Evolutionary conservation across 2,797 vertebrate genomes (phyloP), one percentile per base, ranked within the genome.

Genomic region (Aythya fuligula): DNA sequence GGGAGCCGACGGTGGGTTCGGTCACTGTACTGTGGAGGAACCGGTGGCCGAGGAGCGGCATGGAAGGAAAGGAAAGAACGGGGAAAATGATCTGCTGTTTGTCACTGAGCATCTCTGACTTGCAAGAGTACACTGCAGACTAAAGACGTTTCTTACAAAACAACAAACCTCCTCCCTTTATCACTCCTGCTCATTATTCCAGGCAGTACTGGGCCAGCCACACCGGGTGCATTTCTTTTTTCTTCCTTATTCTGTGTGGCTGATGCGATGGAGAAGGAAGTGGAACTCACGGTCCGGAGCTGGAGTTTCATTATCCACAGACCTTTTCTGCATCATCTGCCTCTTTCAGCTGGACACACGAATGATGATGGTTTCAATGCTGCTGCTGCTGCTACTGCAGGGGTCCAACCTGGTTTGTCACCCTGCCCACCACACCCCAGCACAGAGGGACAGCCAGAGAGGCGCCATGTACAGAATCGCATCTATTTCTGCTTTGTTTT

Each of bases 401-500:
- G 85, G 85, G 61, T 82, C 57, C 78, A 3, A 8, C 72, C 72
- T 82, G 87, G 60, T 85, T 62, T 72, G 56, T 41, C 58, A 71
- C 56, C 88, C 89, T 87, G 75, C 88, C 90, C 76, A 87, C 72
- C 69, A 74, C 54, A 79, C 17, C 78, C 70, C 30, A 64, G 79
- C 71, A 15, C 41, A 4, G 83, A 96, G 70, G 77, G 90, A 96
- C 88, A 94, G 65, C 84, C 70, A 78, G 95, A 90, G 93, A 93
- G 92, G 89, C 45, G 10, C 93, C 93, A 51, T 85, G 87, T 95
- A 95, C 97, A 96, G 92, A 96, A 96, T 57, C 3, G 25, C 93
- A 96, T 95, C 95, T 94, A 69, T 96, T 85, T 95, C 94, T 95
- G 90, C 93, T 96, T 97, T 93, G 93, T 96, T 96, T 97, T 97